A percentile compares a stretch with the other conserved stretches of the same genome.
Conservation (phyloP, 2,888 invertebrate species). For the Megastigmus dorsalis region DNA sequence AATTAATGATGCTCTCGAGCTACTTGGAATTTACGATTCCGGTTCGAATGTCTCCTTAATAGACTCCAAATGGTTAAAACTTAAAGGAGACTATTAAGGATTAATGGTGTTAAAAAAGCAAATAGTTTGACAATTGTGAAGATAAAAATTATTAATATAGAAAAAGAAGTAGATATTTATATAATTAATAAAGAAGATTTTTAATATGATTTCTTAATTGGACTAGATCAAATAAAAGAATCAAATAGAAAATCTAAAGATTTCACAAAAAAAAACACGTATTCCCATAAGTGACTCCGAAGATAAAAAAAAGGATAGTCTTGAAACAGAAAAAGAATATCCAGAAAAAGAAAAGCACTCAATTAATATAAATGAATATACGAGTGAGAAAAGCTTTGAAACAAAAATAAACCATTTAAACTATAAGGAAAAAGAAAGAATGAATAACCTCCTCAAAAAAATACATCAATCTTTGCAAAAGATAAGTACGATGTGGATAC, state of each 20-base stretch:
- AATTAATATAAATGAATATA: neutral
- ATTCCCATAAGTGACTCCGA: too few species aligned
- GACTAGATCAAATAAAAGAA: too few species aligned
- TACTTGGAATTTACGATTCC: neutral
- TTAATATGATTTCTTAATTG: too few species aligned
- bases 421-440: neutral
- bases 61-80: neutral
- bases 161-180: neutral
- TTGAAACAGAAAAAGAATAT: too few species aligned
- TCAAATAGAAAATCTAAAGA: too few species aligned
- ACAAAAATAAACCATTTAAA: neutral
- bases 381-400: neutral
- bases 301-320: too few species aligned
- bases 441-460: neutral
- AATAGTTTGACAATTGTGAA: neutral
- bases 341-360: too few species aligned
- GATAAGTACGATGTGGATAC: too few species aligned
- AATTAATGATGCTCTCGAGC: neutral
- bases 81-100: neutral
- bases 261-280: too few species aligned
- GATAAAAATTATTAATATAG: neutral
- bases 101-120: neutral
- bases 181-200: neutral
- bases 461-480: neutral
- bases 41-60: neutral